Evolutionary conservation across 2,797 vertebrate genomes (phyloP).

Genomic region (Danio albolineatus): DNA sequence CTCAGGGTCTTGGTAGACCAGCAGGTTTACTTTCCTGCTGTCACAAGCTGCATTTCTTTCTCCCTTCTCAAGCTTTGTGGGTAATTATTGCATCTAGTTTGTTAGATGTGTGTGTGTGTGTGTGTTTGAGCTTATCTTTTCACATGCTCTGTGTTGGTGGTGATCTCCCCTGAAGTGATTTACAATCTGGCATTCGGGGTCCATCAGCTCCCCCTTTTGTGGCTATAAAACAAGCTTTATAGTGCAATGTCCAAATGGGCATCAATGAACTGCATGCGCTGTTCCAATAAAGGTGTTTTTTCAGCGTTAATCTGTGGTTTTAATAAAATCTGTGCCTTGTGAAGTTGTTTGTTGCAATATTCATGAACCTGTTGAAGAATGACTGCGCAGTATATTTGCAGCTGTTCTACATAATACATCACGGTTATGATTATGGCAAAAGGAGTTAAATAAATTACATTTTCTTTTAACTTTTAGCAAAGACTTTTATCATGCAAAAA

Average conservation of each 20-base stretch:
- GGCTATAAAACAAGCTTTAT: neutral
- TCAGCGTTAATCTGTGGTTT: neutral
- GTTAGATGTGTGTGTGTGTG: neutral
- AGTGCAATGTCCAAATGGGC: neutral
- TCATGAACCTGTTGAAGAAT: neutral
- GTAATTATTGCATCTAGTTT: neutral
- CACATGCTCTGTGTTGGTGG: neutral
- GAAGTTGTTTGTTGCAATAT: neutral
- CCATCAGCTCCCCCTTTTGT: neutral
- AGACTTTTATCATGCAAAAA: too few species aligned
- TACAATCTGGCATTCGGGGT: neutral
- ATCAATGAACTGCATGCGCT: neutral
- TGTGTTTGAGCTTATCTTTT: neutral
- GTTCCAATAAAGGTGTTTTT: neutral
- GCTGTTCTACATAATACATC: too few species aligned
- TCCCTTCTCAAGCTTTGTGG: neutral
- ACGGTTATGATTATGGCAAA: too few species aligned
- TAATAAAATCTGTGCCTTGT: neutral
- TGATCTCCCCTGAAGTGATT: neutral
- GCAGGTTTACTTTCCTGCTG: neutral
- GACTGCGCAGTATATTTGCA: neutral
- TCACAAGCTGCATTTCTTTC: neutral
- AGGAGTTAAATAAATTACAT: too few species aligned
- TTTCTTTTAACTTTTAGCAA: too few species aligned
- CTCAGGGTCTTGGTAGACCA: slow-evolving; percentile 12